These are phyloP conservation scores for Leucophenga montana DNA, from an alignment of 2,888 invertebrate genomes.

Conservation along the genomic window DNA sequence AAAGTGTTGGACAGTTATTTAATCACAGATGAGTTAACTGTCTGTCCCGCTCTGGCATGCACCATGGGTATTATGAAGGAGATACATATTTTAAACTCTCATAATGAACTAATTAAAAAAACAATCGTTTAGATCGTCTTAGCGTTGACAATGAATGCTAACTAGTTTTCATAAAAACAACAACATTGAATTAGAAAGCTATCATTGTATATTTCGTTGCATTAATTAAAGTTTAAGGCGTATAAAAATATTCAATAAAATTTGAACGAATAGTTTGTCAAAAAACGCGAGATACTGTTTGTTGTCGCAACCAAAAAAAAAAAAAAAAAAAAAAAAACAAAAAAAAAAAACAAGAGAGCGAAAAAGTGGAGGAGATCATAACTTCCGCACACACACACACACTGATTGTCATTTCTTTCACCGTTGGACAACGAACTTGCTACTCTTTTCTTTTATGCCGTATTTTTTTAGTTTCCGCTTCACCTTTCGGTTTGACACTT, in stretches of 20 bases:
- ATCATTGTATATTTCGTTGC: too few relatives aligned
- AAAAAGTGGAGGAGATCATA: conserved; percentile 37
- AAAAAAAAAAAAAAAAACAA: conserved; percentile 48
- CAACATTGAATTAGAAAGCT: conserved; percentile 6
- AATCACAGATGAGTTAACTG: neutral
- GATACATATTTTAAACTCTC: conserved; percentile 2
- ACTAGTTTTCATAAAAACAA: conserved; percentile 5
- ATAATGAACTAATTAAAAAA: conserved; percentile 17
- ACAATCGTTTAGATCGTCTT: neutral
- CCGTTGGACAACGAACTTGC: neutral
- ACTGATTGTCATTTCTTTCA: neutral
- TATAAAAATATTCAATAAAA: too few relatives aligned
- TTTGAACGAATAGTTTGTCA: too few relatives aligned
- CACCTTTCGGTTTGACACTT: too few relatives aligned
- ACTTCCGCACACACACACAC: neutral
- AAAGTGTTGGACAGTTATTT: neutral
- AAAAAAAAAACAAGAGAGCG: conserved; percentile 40
- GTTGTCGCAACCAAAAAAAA: neutral
- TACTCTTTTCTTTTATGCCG: too few relatives aligned
- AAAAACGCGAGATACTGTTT: too few relatives aligned
- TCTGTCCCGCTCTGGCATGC: neutral
- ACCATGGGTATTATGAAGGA: neutral
- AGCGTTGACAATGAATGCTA: neutral
- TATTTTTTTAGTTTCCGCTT: too few relatives aligned
- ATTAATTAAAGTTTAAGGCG: conserved; percentile 9